These are phyloP conservation scores for Nerophis lumbriciformis DNA, from an alignment of 2,113 vertebrate species.

Conservation along the genomic window DNA sequence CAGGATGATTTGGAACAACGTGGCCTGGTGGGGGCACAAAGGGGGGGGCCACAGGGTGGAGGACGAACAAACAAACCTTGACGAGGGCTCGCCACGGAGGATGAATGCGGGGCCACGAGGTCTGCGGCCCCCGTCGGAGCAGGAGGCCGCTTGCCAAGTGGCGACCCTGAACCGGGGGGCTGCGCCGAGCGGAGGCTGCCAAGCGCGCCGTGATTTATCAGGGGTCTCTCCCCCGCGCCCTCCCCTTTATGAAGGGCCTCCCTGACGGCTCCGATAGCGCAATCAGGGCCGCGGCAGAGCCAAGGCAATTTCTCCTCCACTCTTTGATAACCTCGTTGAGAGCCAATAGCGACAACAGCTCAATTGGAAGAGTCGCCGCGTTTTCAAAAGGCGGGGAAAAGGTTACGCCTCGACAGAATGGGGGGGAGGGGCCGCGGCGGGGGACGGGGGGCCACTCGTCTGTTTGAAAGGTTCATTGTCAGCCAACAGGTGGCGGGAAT, in stretches of 20 bases:
- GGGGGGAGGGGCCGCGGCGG: constrained; percentile 31
- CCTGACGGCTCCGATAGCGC: constrained; percentile 79
- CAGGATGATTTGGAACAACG: constrained; percentile 62
- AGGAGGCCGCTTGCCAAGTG: constrained; percentile 65
- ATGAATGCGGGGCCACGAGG: constrained; percentile 37
- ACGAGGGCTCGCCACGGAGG: constrained; percentile 62
- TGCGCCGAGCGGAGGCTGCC: constrained; percentile 68
- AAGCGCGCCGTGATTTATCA: constrained; percentile 74
- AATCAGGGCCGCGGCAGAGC: constrained; percentile 79
- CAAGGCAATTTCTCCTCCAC: constrained; percentile 78
- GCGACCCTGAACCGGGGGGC: constrained; percentile 69
- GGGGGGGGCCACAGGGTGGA: constrained; percentile 27
- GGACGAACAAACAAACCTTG: constrained; percentile 72
- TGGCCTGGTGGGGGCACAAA: constrained; percentile 39
- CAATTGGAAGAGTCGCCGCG: constrained; percentile 73
- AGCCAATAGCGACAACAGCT: constrained; percentile 74
- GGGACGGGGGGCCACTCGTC: constrained; percentile 3
- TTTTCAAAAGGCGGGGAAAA: constrained; percentile 60
- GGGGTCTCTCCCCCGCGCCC: constrained; percentile 56
- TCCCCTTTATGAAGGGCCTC: constrained; percentile 73
- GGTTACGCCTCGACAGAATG: constrained; percentile 63
- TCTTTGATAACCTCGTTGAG: constrained; percentile 77
- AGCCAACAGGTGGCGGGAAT: constrained; percentile 2
- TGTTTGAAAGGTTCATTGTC: constrained; percentile 3
- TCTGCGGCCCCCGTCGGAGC: constrained; percentile 54